Evolutionary conservation across 2,888 invertebrate species (phyloP), one percentile per base, ranked within the genome.

Genomic region (Pollenia angustigena): DNA sequence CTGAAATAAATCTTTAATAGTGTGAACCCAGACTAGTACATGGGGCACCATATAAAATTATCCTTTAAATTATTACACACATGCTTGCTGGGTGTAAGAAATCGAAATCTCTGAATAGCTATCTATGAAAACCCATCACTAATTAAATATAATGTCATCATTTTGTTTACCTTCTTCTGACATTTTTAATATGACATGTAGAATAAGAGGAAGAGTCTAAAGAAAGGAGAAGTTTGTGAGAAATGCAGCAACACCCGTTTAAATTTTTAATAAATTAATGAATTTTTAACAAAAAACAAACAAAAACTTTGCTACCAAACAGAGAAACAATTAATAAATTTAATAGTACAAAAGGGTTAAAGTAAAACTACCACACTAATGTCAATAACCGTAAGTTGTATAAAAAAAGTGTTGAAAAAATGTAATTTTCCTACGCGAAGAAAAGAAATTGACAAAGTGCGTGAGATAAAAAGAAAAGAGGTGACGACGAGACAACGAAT

Each of bases 311-410:
- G n/a, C 10, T 60, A 54, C 58, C 68, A 76, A 86, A 81, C 44
- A 79, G 23, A 80, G 56, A 71, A 76, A 72, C 52, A 85, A 71
- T 56, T 60, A 44, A 78, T 78, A 68, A 81, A 79, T 86, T 87
- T 83, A 72, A 56, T 72, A 69, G 18, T 50, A 44, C 40, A 54
- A 87, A 32, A 86, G 74, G 85, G 88, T 87, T 90, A 88, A 89
- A 89, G 85, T 88, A 89, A 91, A 88, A 89, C 83, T 87, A 88
- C 88, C 85, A 89, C 81, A 91, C 93, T 92, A 91, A 92, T 92
- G 92, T 92, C 92, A 91, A 92, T 92, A 90, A 92, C 93, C 92
- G 92, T 92, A 91, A 92, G 92, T 92, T 74, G 9, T 50, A 52
- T 64, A 40, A 32, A 23, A 46, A 60, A 64, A 68, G 50, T 74